A percentile compares a stretch with the other conserved stretches of the same genome.
These are phyloP conservation scores for Bubo scandiacus DNA, from an alignment of 2,113 vertebrate species.

Conservation along the genomic window DNA sequence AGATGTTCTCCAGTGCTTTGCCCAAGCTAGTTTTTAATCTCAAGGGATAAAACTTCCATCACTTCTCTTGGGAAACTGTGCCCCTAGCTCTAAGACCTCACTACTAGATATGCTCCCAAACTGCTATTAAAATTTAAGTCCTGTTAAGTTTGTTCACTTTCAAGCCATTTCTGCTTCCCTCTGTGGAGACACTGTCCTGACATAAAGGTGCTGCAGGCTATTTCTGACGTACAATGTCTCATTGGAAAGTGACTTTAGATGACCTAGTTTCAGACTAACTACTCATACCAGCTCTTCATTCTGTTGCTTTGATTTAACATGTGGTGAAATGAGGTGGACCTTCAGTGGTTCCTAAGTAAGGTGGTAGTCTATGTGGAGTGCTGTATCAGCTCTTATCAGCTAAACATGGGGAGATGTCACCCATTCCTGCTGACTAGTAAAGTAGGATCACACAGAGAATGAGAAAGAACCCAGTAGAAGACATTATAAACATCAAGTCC, in stretches of 20 bases:
- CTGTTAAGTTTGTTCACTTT: neutral
- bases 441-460: neutral
- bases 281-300: neutral
- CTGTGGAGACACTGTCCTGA: neutral
- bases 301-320: neutral
- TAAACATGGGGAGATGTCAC: neutral
- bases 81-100: neutral
- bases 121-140: neutral
- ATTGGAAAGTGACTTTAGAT: neutral
- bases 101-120: neutral
- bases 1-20: slow-evolving; percentile 10
- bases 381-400: neutral
- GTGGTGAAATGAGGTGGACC: neutral
- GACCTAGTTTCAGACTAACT: neutral
- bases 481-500: neutral
- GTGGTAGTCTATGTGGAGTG: neutral
- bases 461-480: neutral
- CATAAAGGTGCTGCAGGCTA: neutral
- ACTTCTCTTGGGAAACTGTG: neutral
- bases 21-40: neutral
- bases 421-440: neutral
- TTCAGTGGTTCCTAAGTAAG: neutral
- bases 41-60: neutral
- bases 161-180: neutral
- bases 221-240: neutral